Evolutionary conservation across 2,797 vertebrate species (phyloP), one percentile per base, ranked within the genome.

Genomic region (Acanthornis magna): DNA sequence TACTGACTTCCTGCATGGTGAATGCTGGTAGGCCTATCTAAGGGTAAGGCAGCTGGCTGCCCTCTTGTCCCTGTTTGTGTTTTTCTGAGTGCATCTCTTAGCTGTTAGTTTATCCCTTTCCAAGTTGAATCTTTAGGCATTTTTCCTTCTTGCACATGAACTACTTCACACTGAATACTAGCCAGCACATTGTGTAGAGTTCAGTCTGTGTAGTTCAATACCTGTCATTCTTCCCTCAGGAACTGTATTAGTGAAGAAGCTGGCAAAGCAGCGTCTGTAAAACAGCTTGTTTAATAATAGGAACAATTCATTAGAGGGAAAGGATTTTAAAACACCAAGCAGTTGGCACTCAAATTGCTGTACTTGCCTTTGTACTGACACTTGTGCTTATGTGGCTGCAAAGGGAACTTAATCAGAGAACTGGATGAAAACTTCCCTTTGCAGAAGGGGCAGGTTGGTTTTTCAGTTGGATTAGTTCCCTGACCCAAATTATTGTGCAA

Each of bases 391-490:
- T 93, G 85, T 83, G 65, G 68, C 94, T 93, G 85, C 85, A 77
- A 67, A 40, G 36, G 78, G 74, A 91, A 65, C 78, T 71, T 81
- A 85, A 91, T 83, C 74, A 53, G 45, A 60, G 42, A 89, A 71
- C 48, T 89, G 94, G 71, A 55, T 77, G 53, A 94, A 95, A 92
- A 89, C 34, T 67, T 89, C 58, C 42, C 68, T 89, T 91, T 71
- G 75, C 61, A 83, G 66, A 67, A 93, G 43, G 36, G 79, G 42
- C 65, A 72, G 53, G 57, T 83, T 94, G 65, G 21, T 82, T 95
- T 94, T 92, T 45, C 51, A 63, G n/a, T 82, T 94, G 89, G 87
- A 91, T 91, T 87, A 47, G 60, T 95, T 91, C 89, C 81, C 92
- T 96, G 72, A 83, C 75, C 89, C 53, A 95, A 85, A 95, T 95